phyloP scores from a whole-genome alignment of 2,113 vertebrate species.

The Petroica traversi region DNA sequence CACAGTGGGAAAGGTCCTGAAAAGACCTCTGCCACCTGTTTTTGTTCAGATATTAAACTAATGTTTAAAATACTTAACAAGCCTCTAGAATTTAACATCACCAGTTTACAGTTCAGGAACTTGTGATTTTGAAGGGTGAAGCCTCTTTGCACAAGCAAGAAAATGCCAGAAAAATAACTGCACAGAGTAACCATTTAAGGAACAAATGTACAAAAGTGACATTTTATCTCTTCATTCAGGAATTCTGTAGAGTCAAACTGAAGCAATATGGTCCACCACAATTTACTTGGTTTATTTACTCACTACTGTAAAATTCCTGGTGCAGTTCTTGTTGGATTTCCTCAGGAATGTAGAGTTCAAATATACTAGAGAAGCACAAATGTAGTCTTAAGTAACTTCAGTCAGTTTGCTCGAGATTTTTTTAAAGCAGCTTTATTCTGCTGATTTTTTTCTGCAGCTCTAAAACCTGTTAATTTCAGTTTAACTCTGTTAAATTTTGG shows the following conservation, averaged over 20 bases:
- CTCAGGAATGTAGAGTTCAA: constrained; percentile 52
- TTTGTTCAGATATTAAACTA: constrained; percentile 37
- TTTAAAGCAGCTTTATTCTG: constrained; percentile 22
- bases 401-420: constrained; percentile 30
- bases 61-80: constrained; percentile 29
- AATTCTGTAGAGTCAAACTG: not conserved
- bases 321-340: constrained; percentile 18
- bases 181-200: not conserved
- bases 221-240: not conserved
- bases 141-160: not conserved
- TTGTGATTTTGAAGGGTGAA: not conserved
- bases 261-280: not conserved
- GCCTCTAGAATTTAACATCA: constrained; percentile 18
- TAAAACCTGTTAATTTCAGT: constrained; percentile 36
- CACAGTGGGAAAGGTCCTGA: not conserved
- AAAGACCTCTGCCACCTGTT: constrained; percentile 7
- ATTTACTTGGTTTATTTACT: constrained; percentile 26
- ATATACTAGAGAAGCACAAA: constrained; percentile 31
- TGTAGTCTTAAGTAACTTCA: not conserved
- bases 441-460: not conserved
- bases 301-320: not conserved
- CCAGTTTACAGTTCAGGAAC: not conserved
- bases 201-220: not conserved
- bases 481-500: constrained; percentile 44
- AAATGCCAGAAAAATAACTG: not conserved